Base-by-base conservation (phyloP, 2,888 invertebrate species). In the Ornithoptera priamus region DNA sequence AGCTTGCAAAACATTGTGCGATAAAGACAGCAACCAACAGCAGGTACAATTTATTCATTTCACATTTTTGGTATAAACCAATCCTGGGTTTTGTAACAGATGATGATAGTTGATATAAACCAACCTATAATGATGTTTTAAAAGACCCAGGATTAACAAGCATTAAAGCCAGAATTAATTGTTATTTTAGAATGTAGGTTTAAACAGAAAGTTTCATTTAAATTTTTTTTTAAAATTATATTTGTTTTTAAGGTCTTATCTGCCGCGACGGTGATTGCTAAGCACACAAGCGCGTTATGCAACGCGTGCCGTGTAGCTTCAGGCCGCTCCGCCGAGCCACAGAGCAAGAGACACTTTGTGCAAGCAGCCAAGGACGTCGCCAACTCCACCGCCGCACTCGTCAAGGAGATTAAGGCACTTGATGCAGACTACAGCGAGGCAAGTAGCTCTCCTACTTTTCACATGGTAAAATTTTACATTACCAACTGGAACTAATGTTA, bases 321-420 rank as follows among this genome's bases (percentile, higher is more conserved):
- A 46, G 96, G 97, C 74, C 97, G 97, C 81, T 98, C 98, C 1
- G 94, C 94, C 70, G 97, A 97, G 87, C 97, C 98, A 0, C 96
- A 97, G 5, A 98, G 98, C 69, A 99, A 99, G 90, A 92, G 98
- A 50, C 99, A 99, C 87, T 99, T 99, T 87, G 99, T 99, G 68
- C 98, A 99, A 84, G 97, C 98, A 74, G 99, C 99, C 68, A 98
- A 99, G 86, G 98, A 99, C 81, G 98, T 99, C 2, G 99, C 99
- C 65, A 97, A 97, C 87, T 97, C 97, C 22, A 99, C 99, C 0
- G 97, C 99, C 0, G 95, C 95, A 74, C 94, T 99, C 24, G 99
- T 99, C 24, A 97, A 97, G 86, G 97, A 98, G 85, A 99, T 99
- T 79, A 99, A 99, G 92, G 96, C 95, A 0, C 86, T 96, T 50